Evolutionary conservation across 2,888 invertebrate genomes (phyloP), one percentile per base, ranked within the genome.

Genomic region (Choreutis nemorana): DNA sequence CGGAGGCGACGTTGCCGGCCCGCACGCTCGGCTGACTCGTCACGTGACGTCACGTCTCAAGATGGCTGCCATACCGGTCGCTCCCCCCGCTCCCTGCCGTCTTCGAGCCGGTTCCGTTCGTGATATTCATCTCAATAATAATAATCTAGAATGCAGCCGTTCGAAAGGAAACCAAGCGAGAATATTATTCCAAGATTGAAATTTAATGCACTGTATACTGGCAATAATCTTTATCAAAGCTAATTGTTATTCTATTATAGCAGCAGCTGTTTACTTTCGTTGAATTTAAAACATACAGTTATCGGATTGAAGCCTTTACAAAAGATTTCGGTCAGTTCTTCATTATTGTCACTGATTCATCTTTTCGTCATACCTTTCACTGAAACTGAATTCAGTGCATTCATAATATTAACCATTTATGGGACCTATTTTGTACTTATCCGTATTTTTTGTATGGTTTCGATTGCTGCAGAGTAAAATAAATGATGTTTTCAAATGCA

Each of bases 31-130:
- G 66, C 64, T 73, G 68, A 70, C 65, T 75, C 77, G 78, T 78
- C 75, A 75, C 66, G 77, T 78, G 78, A 78, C 78, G 78, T 78
- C 77, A 78, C 73, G 73, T 75, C 77, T 73, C 75, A 78, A 78
- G 75, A 77, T 78, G 78, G 78, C 78, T 67, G 77, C 72, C 68
- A 58, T 52, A 63, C 68, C 68, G 71, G 66, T 64, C 60, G 58
- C 50, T 50, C 55, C 56, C 62, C 61, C 62, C 58, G n/a, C 59
- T 48, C 55, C 31, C 32, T 57, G 62, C 58, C 52, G 60, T 57
- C 59, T 62, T 61, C 60, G 64, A 66, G 64, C 70, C 72, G 67
- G 70, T 67, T 73, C 62, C 63, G 60, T 63, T 61, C 60, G 58
- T 60, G 63, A 60, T 60, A 59, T 56, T 62, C 53, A 50, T 50